Base-by-base conservation (phyloP, 2,888 invertebrate genomes). In the Drosophila birchii region DNA sequence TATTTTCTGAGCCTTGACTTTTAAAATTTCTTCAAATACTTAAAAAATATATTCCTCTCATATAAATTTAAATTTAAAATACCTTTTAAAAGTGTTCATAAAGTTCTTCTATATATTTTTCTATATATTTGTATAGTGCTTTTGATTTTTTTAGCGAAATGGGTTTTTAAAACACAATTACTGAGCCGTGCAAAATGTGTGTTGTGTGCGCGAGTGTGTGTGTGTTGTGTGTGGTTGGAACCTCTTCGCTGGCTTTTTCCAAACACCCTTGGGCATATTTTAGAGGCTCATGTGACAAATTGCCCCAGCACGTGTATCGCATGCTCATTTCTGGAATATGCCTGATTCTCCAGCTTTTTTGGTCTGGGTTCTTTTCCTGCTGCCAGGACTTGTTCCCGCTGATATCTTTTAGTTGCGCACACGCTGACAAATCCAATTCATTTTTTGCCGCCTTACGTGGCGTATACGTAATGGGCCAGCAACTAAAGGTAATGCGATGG, bases 281-380 rank as follows among this genome's bases (percentile, higher is more conserved):
- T 90, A 80, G 81, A 88, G 90, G 90, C 90, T 90, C 90, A 88
- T 90, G 89, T 89, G 89, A 89, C 90, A 89, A 89, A 89, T 89
- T 88, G 86, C 85, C 76, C 41, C 69, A 76, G 80, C 86, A 90
- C 89, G 89, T 89, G 89, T 85, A 81, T 78, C 75, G 88, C 88
- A 90, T 89, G 88, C 83, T 78, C 81, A 90, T 84, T 80, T 74
- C 71, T 49, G 47, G 43, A 44, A 63, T 71, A 71, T 71, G 55
- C 56, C 51, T 26, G 23, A 23, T 38, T 49, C 49, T 1, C 14
- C 14, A 14, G 32, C 18, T 8, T 32, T 32, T 32, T 32, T 20
- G 49, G 32, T 8, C 51, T 53, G 9, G 23, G 34, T 36, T 53
- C 51, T 36, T 53, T 53, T 53, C 36, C 51, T 23, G 26, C 66